A percentile compares a stretch with the other conserved stretches of the same genome.
Evolutionary conservation across 2,797 vertebrate species (phyloP).

Genomic region (Halcyon chelicuti): DNA sequence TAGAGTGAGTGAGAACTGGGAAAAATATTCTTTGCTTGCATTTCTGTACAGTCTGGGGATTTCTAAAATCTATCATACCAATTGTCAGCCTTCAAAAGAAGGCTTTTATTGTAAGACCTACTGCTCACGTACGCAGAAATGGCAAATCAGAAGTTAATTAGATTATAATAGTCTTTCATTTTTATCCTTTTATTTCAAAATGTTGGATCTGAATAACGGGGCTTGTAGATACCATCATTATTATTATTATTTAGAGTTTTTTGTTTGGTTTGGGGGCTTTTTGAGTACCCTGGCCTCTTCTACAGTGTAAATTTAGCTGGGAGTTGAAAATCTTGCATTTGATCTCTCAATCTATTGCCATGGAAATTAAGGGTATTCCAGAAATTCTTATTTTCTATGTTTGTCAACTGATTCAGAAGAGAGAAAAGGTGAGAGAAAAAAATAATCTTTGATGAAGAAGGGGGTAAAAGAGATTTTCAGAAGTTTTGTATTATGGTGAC

Average conservation of each 20-base stretch:
- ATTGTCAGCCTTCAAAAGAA: constrained; percentile 1
- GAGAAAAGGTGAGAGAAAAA: background rate
- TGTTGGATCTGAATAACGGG: background rate
- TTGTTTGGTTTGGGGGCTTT: background rate
- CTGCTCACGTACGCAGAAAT: background rate
- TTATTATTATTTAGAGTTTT: background rate
- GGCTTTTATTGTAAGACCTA: background rate
- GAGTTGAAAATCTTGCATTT: constrained; percentile 2
- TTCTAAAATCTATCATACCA: background rate
- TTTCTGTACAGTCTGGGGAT: background rate
- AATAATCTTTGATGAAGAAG: background rate
- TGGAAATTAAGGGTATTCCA: constrained; percentile 35
- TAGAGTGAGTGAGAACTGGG: background rate
- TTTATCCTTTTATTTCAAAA: background rate
- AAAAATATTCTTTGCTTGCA: background rate
- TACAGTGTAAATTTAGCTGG: background rate
- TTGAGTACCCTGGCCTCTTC: background rate
- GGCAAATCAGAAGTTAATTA: background rate
- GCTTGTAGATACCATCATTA: background rate
- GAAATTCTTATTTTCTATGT: background rate
- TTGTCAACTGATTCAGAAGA: background rate
- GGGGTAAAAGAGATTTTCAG: accelerated
- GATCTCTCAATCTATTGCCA: constrained; percentile 15
- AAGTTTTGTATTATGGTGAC: background rate
- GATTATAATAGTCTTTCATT: background rate